phyloP scores from a whole-genome alignment of 1,140 invertebrate genomes.

The Drosophila micromelanica region DNA sequence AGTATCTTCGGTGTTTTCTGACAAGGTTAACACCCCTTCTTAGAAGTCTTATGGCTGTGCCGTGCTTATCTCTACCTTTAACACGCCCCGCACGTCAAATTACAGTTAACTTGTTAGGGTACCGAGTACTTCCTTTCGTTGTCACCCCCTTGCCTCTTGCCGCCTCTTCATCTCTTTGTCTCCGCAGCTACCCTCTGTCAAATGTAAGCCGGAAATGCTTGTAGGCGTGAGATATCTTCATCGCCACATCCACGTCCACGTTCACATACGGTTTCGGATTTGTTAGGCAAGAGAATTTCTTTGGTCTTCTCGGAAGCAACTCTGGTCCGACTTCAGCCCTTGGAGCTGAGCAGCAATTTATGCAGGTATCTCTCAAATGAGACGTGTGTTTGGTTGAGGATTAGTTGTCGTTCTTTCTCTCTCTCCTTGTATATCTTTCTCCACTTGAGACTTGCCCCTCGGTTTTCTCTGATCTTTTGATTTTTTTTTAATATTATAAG shows the following conservation, averaged over 20 bases:
- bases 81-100: constrained; percentile 7
- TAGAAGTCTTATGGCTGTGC: constrained; percentile 13
- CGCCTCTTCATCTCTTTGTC: not conserved
- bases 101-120: constrained; percentile 27
- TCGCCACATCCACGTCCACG: constrained; percentile 27
- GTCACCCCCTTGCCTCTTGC: not conserved
- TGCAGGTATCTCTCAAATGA: constrained; percentile 58
- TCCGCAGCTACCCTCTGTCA: constrained; percentile 8
- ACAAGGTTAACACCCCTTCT: constrained; percentile 15
- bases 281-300: constrained; percentile 14
- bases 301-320: constrained; percentile 56
- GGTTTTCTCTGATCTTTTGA: constrained; percentile 49
- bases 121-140: constrained; percentile 30
- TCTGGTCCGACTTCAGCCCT: constrained; percentile 18
- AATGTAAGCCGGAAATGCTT: constrained; percentile 69
- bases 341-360: constrained; percentile 46
- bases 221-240: constrained; percentile 78
- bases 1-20: not conserved
- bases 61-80: not conserved
- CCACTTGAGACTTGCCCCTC: constrained; percentile 51
- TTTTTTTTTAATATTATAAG: constrained; percentile 1
- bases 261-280: not conserved
- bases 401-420: constrained; percentile 50
- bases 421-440: constrained; percentile 1
- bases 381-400: constrained; percentile 63